These are phyloP conservation scores for Lacerta agilis DNA, from an alignment of 2,797 vertebrate species.

Conservation along the genomic window DNA sequence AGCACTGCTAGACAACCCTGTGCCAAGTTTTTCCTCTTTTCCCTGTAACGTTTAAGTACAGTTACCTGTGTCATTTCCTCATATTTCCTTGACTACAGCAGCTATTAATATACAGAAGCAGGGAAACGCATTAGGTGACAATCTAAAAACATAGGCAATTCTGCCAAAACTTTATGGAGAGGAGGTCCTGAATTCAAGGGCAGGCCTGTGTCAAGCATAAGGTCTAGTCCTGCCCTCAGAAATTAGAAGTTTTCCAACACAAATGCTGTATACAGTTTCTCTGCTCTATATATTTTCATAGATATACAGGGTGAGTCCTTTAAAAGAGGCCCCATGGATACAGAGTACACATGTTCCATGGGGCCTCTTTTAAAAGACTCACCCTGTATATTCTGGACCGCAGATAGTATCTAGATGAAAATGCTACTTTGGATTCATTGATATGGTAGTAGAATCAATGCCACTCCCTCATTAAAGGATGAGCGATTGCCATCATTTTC, in stretches of 20 bases:
- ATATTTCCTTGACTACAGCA: neutral
- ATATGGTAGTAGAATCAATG: neutral
- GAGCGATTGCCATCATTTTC: neutral
- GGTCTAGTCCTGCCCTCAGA: neutral
- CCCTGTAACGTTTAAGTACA: neutral
- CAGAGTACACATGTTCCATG: too few relatives aligned
- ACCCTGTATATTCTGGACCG: neutral
- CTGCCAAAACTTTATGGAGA: neutral
- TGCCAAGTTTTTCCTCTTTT: neutral
- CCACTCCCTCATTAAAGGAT: neutral
- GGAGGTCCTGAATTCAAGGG: neutral
- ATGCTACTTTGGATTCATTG: accelerated
- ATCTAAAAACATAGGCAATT: neutral
- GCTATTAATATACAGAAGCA: neutral
- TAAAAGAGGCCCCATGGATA: too few relatives aligned
- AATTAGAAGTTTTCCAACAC: neutral
- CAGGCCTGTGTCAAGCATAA: neutral
- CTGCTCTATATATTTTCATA: neutral
- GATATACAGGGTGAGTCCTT: too few relatives aligned
- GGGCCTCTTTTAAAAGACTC: too few relatives aligned
- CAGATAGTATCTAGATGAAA: neutral
- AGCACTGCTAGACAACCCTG: too few relatives aligned
- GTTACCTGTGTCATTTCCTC: neutral
- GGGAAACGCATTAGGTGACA: neutral
- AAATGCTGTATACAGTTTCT: too few relatives aligned